Evolutionary conservation across 2,888 invertebrate species (phyloP), one percentile per base, ranked within the genome.

Genomic region (Drosophila austrosaltans): DNA sequence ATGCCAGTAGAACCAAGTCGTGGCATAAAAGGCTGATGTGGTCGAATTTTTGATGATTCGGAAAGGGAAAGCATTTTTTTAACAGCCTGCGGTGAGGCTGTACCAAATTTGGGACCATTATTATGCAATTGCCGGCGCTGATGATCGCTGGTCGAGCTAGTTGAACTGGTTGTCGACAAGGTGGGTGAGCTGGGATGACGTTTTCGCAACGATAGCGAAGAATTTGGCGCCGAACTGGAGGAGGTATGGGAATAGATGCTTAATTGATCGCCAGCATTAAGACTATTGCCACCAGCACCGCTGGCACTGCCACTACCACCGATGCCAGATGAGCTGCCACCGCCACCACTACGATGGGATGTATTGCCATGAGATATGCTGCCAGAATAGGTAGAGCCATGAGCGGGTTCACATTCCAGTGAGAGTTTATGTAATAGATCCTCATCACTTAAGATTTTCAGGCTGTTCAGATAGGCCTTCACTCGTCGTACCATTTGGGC

Each of bases 401-500:
- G 91, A 1, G 92, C 87, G 3, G 94, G 94, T 91, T 99, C 99
- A 92, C 98, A 98, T 88, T 97, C 97, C 48, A 97, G 93, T 1
- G 99, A 99, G 91, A 99, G 93, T 63, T 95, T 95, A 90, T 98
- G 97, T 69, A 99, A 93, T 69, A 96, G 95, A 82, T 97, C 96
- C 92, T 99, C 99, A 90, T 99, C 98, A 10, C 96, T 97, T 83
- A 97, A 96, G 32, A 92, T 92, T 85, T 97, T 96, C 94, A 99
- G 95, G 87, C 97, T 96, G 79, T 96, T 96, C 70, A 99, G 94
- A 93, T 99, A 99, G 2, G 99, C 97, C 92, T 99, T 98, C 4
- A 99, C 99, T 66, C 98, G 94, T 36, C 99, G 94, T 66, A 98
- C 98, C 99, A 99, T 99, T 93, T 99, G 98, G 36, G 99, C 98